Percentiles rank a stretch among this genome's conserved stretches.
Conservation (phyloP, 2,797 vertebrate genomes). For the Nannoperca australis region DNA sequence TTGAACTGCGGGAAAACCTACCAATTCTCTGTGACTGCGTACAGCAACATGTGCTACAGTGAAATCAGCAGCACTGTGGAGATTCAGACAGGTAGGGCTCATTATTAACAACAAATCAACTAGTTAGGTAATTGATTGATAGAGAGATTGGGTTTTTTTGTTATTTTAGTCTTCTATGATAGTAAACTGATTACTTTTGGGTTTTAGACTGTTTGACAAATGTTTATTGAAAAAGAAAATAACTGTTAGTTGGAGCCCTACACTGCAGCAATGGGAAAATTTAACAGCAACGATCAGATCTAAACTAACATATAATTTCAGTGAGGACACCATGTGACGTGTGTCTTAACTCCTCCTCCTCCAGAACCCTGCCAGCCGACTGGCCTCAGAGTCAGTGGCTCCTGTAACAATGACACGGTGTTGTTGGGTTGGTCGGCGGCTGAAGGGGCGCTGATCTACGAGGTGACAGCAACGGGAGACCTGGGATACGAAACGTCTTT, state of each 20-base stretch:
- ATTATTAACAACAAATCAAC: neutral
- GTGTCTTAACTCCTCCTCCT: neutral
- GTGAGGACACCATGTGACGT: neutral
- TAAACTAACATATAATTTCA: neutral
- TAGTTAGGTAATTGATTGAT: neutral
- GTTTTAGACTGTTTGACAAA: neutral
- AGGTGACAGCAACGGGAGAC: slow-evolving; percentile 70
- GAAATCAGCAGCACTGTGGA: slow-evolving; percentile 67
- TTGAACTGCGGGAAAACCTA: slow-evolving; percentile 81
- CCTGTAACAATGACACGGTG: slow-evolving; percentile 77
- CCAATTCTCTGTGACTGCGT: slow-evolving; percentile 75
- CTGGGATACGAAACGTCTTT: slow-evolving; percentile 69
- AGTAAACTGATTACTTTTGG: neutral
- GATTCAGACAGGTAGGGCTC: slow-evolving; percentile 78
- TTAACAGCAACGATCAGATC: neutral
- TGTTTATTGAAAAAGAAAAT: neutral
- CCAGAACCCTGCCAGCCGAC: slow-evolving; percentile 82
- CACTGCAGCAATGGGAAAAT: neutral
- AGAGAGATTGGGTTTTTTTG: neutral
- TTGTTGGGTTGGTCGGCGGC: slow-evolving; percentile 74
- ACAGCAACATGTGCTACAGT: slow-evolving; percentile 71
- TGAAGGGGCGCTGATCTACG: slow-evolving; percentile 72
- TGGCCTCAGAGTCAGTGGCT: slow-evolving; percentile 57
- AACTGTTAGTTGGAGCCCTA: no score
- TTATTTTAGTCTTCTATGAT: neutral